A percentile compares a stretch with the other conserved stretches of the same genome.
phyloP scores from a whole-genome alignment of 2,888 invertebrate species.

The Synergus umbraculus region DNA sequence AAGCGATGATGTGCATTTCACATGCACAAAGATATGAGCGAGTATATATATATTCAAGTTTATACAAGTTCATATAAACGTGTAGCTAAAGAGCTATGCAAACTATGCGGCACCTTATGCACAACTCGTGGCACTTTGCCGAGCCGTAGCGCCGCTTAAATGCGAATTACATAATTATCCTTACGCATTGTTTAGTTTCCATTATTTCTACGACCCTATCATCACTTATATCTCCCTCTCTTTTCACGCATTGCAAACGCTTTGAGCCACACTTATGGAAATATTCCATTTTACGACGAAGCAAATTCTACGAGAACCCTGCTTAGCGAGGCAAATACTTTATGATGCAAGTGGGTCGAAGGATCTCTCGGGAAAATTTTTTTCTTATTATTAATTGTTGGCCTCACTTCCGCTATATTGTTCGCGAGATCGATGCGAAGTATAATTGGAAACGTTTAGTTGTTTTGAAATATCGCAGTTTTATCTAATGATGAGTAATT shows the following conservation, averaged over 20 bases:
- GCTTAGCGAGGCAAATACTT: constrained; percentile 20
- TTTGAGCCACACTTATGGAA: constrained; percentile 58
- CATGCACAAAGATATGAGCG: not conserved
- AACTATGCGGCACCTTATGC: constrained; percentile 22
- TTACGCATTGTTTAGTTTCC: constrained; percentile 68
- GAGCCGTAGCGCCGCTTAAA: constrained; percentile 61
- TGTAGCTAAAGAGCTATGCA: constrained; percentile 15
- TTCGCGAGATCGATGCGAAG: constrained; percentile 7
- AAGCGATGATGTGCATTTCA: constrained; percentile 23
- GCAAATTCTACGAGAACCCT: constrained; percentile 43
- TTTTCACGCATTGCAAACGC: constrained; percentile 67
- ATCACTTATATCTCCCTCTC: constrained; percentile 65
- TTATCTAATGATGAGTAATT: not conserved
- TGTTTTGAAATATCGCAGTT: not conserved
- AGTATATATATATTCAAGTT: not conserved
- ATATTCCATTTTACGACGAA: constrained; percentile 47
- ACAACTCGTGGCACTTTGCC: constrained; percentile 25
- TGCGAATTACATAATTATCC: constrained; percentile 70
- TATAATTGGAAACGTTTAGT: constrained; percentile 22
- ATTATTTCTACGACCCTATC: constrained; percentile 62
- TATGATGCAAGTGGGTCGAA: constrained; percentile 30
- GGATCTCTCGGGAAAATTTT: constrained; percentile 13
- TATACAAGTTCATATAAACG: not conserved
- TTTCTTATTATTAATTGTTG: constrained; percentile 18
- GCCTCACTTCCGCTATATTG: constrained; percentile 21